A percentile compares a stretch with the other conserved stretches of the same genome.
phyloP scores from a whole-genome alignment of 1,140 invertebrate genomes.

The Triops cancriformis region DNA sequence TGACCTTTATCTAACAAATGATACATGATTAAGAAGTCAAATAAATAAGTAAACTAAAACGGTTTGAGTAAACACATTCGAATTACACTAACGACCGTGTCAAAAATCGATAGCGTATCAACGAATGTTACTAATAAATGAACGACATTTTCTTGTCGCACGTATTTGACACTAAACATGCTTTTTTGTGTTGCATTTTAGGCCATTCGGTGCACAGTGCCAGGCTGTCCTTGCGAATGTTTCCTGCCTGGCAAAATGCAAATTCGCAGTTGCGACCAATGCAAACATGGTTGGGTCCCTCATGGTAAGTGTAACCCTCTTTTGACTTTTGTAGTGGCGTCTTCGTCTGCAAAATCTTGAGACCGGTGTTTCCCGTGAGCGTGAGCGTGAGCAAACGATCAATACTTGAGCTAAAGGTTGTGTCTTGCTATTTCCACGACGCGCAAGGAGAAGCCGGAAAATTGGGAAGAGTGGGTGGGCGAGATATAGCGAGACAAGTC shows the following conservation, averaged over 20 bases:
- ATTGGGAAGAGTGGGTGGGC: background rate
- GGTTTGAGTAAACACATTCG: no score
- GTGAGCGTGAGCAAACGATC: constrained; percentile 9
- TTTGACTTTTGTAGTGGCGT: background rate
- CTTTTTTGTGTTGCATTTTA: constrained; percentile 40
- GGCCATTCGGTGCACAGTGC: constrained; percentile 63
- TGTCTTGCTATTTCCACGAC: constrained; percentile 1
- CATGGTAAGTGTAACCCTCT: constrained; percentile 52
- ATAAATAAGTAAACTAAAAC: no score
- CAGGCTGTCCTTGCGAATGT: constrained; percentile 60
- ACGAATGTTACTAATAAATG: no score
- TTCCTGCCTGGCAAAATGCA: constrained; percentile 62
- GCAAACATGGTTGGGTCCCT: constrained; percentile 67
- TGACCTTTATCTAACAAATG: no score
- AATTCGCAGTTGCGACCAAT: constrained; percentile 60
- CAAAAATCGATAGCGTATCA: no score
- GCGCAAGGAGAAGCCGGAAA: background rate
- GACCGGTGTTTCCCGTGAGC: background rate
- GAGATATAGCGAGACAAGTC: background rate
- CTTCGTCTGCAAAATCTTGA: background rate
- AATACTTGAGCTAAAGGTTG: background rate
- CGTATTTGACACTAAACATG: background rate
- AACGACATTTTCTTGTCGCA: no score
- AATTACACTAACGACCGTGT: no score
- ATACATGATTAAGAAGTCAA: no score